Evolutionary conservation across 2,888 invertebrate genomes (phyloP), one percentile per base, ranked within the genome.

Genomic region (Caenorhabditis drosophilae): DNA sequence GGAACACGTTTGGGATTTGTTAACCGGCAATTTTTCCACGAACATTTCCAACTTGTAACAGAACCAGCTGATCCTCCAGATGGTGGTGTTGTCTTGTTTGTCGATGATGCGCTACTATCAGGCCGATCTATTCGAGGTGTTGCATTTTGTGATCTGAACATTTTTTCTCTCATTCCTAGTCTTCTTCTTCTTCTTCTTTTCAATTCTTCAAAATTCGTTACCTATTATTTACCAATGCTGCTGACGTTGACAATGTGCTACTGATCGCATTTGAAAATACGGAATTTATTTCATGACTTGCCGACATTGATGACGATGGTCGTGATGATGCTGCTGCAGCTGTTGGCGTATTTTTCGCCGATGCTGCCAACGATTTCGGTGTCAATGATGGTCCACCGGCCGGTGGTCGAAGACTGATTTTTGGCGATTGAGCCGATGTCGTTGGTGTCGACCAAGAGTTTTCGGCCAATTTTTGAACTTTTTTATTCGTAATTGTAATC

Each of bases 11-110:
- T 47, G 3, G 35, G 18, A 2, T 26, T 26, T 25, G 47, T 48
- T 35, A 53, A 2, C 40, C 49, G 48, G 2, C 44, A 26, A 22
- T 57, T 50, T 27, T 48, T 53, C 63, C 63, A 63, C n/a, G 53
- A 49, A 22, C 63, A 63, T 22, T 38, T 50, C 45, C 44, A 63
- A 27, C 48, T 18, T 12, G 26, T 7, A 9, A 16, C 4, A n/a
- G 45, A 7, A 2, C 16, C 2, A 12, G 27, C 16, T 15, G 47
- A 22, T 11, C 20, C 3, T 15, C 47, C 35, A 2, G 47, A 22
- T 41, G 59, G 31, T n/a, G 53, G 40, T 25, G 48, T 26, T 34
- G n/a, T 25, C 23, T 23, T 35, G 7, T 31, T 35, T 11, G 23
- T 7, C 7, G 26, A 7, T 11, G n/a, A 26, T n/a, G 31, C 45